These are phyloP conservation scores for Anarhynchus alexandrinus DNA, from an alignment of 2,113 vertebrate species.

Conservation along the genomic window DNA sequence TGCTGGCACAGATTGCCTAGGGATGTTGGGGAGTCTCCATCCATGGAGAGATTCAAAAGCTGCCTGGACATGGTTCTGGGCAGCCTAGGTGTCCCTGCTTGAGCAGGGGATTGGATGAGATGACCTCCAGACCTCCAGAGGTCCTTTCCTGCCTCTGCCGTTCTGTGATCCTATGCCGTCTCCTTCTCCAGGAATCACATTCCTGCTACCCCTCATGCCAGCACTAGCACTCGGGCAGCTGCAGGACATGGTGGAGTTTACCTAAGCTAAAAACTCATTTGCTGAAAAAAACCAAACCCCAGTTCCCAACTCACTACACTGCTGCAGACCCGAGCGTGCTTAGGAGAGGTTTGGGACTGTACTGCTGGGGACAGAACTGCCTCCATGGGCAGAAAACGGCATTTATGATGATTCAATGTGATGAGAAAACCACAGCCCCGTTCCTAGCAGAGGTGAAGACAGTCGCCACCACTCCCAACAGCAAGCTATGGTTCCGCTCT, in stretches of 20 bases:
- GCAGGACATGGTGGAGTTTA: neutral
- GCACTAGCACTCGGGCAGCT: neutral
- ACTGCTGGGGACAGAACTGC: neutral
- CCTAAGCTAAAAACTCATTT: neutral
- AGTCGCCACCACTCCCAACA: neutral
- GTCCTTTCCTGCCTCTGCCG: neutral
- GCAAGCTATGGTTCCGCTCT: neutral
- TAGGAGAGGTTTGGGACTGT: neutral
- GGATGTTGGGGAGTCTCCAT: too few species aligned
- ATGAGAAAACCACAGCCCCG: neutral
- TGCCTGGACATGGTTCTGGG: neutral
- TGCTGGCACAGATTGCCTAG: too few species aligned
- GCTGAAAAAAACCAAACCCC: accelerated
- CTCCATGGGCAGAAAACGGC: neutral
- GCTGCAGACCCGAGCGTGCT: neutral
- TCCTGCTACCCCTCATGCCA: neutral
- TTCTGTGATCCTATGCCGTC: neutral
- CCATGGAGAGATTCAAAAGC: too few species aligned
- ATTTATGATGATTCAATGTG: neutral
- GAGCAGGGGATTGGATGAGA: neutral
- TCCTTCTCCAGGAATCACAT: neutral
- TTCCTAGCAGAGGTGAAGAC: neutral
- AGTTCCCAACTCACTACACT: neutral
- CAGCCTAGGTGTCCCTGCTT: neutral
- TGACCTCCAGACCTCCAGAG: neutral